Conservation (phyloP, 1,140 invertebrate genomes). For the Atopsyche davidsoni region DNA sequence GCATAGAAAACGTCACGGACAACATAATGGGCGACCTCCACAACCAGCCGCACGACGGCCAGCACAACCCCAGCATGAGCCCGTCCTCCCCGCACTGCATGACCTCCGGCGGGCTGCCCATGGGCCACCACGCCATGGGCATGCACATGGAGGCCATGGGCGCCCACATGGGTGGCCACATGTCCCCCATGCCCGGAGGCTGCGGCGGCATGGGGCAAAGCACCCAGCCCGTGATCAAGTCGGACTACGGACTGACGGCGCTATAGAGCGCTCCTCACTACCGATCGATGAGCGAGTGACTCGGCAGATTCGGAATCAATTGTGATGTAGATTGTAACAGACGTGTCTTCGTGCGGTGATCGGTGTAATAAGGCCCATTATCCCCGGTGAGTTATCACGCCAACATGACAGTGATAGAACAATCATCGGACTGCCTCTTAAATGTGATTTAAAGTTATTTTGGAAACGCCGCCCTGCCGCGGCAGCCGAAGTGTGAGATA, state of each 20-base stretch:
- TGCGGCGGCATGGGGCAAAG: constrained; percentile 41
- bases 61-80: constrained; percentile 33
- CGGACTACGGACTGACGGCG: constrained; percentile 49
- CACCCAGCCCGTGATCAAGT: constrained; percentile 45
- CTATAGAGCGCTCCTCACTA: constrained; percentile 36
- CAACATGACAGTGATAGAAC: too few species aligned
- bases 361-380: too few species aligned
- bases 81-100: constrained; percentile 42
- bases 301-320: constrained; percentile 9
- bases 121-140: constrained; percentile 33
- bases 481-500: too few species aligned
- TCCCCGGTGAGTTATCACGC: too few species aligned
- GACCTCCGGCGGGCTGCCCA: constrained; percentile 41
- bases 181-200: constrained; percentile 39
- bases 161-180: constrained; percentile 37
- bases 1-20: constrained; percentile 50
- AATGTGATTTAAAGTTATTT: too few species aligned
- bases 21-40: constrained; percentile 49
- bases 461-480: too few species aligned
- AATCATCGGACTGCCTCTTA: too few species aligned
- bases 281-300: background rate
- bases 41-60: constrained; percentile 37
- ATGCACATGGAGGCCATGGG: constrained; percentile 35
- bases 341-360: too few species aligned
- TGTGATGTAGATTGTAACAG: constrained; percentile 13